Conservation (phyloP, 2,888 invertebrate species). For the Agrochola lota region DNA sequence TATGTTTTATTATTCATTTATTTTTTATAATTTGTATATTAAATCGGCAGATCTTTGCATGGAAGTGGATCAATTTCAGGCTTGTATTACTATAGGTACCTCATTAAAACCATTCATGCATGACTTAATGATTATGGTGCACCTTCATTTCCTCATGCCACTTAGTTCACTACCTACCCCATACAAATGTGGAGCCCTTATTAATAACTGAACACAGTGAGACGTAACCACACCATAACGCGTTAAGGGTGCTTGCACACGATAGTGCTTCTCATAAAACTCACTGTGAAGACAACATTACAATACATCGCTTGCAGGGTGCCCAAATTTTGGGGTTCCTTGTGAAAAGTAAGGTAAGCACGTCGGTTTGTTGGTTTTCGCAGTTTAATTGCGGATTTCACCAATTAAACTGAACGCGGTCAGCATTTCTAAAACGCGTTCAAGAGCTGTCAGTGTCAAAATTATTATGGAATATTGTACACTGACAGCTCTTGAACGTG, state of each 20-base stretch:
- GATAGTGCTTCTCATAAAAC: constrained; percentile 67
- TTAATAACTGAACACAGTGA: constrained; percentile 59
- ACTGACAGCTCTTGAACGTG: too few species aligned
- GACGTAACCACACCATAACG: constrained; percentile 50
- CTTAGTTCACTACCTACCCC: constrained; percentile 31
- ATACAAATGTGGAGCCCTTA: constrained; percentile 43
- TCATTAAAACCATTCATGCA: constrained; percentile 14
- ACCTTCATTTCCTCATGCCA: constrained; percentile 12
- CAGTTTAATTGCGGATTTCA: not conserved
- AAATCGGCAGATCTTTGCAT: too few species aligned
- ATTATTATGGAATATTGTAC: too few species aligned
- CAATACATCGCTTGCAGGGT: constrained; percentile 68
- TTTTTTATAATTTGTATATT: too few species aligned
- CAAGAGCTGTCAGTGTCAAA: too few species aligned
- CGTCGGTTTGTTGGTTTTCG: not conserved
- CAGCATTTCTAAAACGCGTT: too few species aligned
- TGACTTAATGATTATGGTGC: constrained; percentile 29
- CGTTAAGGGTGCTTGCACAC: constrained; percentile 67
- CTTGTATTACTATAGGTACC: not conserved
- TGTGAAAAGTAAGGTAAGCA: not conserved
- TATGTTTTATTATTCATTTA: too few species aligned
- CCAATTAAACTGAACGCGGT: too few species aligned
- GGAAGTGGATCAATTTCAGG: too few species aligned
- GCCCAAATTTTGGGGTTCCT: constrained; percentile 56
- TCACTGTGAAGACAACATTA: constrained; percentile 69